Evolutionary conservation across 2,888 invertebrate genomes (phyloP).

Genomic region (Chesias legatella): DNA sequence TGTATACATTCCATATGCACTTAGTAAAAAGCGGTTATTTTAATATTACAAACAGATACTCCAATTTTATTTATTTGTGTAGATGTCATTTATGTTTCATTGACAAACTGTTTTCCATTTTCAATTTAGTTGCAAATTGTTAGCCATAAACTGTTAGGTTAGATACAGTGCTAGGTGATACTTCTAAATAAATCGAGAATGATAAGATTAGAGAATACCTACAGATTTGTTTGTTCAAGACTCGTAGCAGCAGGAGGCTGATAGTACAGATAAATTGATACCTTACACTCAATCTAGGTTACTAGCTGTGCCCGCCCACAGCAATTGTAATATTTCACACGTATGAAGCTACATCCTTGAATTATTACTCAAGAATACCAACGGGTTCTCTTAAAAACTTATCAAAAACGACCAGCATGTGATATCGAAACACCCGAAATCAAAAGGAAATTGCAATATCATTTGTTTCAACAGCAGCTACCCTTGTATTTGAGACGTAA

Average conservation of each 20-base stretch:
- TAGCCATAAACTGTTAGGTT: background rate
- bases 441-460: no score
- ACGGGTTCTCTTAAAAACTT: no score
- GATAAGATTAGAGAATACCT: constrained; percentile 51
- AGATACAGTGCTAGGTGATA: constrained; percentile 33
- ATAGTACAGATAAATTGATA: constrained; percentile 9
- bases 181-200: constrained; percentile 58
- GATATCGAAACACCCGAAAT: no score
- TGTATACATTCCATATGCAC: no score
- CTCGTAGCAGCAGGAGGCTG: constrained; percentile 13
- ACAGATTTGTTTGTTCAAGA: constrained; percentile 42
- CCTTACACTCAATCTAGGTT: constrained; percentile 13
- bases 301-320: constrained; percentile 19
- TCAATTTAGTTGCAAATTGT: constrained; percentile 15
- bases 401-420: no score
- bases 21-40: no score
- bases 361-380: no score
- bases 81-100: constrained; percentile 16
- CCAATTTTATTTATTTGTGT: no score
- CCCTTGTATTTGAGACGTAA: no score
- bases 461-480: no score
- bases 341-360: no score
- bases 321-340: constrained; percentile 14
- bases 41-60: no score
- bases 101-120: constrained; percentile 11